A percentile compares a stretch with the other conserved stretches of the same genome.
phyloP scores from a whole-genome alignment of 1,140 invertebrate species.

The Drosophila cardini region DNA sequence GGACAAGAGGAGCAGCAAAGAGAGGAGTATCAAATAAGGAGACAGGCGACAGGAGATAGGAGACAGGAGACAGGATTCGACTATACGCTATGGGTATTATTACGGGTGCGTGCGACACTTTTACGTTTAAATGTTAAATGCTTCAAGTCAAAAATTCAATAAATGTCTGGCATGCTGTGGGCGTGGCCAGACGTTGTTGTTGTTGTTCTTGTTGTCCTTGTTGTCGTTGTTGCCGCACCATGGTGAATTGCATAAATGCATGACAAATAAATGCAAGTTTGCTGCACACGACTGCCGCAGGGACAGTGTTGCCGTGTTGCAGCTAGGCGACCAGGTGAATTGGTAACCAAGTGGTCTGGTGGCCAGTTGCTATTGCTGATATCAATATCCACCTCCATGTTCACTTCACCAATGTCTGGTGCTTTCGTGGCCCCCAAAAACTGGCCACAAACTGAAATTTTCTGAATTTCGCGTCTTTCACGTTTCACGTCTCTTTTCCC shows the following conservation, averaged over 20 bases:
- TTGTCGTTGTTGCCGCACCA: conserved; percentile 34
- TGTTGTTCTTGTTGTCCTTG: neutral
- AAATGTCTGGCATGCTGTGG: conserved; percentile 59
- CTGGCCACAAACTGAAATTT: conserved; percentile 18
- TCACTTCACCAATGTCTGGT: conserved; percentile 1
- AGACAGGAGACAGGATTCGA: conserved; percentile 7
- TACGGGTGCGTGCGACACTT: conserved; percentile 54
- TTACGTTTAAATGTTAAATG: conserved; percentile 68
- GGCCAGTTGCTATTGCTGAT: conserved; percentile 2
- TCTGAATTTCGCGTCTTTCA: neutral
- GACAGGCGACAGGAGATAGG: neutral
- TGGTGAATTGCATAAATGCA: conserved; percentile 66
- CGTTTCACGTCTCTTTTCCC: too few species aligned
- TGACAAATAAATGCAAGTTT: conserved; percentile 46
- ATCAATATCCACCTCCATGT: conserved; percentile 12
- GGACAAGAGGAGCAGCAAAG: too few species aligned
- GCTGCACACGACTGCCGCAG: neutral
- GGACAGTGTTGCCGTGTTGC: neutral
- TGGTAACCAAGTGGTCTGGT: neutral
- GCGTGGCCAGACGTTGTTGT: conserved; percentile 39
- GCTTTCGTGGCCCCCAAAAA: neutral
- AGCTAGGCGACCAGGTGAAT: neutral
- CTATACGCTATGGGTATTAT: conserved; percentile 15
- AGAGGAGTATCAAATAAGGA: too few species aligned
- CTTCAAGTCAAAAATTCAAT: conserved; percentile 77